These are phyloP conservation scores for Anneissia japonica DNA, from an alignment of 35 echinoderm and acorn worm species.

Conservation along the genomic window DNA sequence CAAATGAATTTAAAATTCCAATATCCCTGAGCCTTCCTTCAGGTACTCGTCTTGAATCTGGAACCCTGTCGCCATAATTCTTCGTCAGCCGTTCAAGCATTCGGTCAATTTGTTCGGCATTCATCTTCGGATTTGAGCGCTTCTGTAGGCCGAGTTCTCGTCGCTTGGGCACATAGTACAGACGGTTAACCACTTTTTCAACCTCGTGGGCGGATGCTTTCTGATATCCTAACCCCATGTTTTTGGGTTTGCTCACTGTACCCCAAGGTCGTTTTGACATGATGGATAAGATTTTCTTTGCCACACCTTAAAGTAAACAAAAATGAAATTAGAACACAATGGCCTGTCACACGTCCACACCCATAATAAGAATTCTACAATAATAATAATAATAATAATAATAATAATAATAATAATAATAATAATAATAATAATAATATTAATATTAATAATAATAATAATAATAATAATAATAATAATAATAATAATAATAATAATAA, in stretches of 20 bases:
- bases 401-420: no score
- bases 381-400: no score
- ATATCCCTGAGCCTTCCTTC: constrained; percentile 85
- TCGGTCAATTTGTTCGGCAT: constrained; percentile 41
- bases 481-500: no score
- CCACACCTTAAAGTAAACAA: no score
- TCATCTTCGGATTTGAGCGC: constrained; percentile 73
- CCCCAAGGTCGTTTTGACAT: constrained; percentile 94
- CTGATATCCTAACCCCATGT: constrained; percentile 80
- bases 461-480: no score
- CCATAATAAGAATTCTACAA: no score
- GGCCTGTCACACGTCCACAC: no score
- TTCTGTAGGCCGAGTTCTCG: constrained; percentile 11
- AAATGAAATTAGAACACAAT: no score
- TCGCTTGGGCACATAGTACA: constrained; percentile 81
- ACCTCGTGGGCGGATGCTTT: constrained; percentile 57
- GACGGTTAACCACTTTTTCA: constrained; percentile 54
- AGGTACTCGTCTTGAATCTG: constrained; percentile 71
- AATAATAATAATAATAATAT: no score
- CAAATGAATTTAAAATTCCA: constrained; percentile 97
- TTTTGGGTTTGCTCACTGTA: constrained; percentile 87
- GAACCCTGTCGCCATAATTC: constrained; percentile 56
- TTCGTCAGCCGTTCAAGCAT: constrained; percentile 81
- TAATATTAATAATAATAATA: no score
- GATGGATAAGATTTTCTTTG: no score